These are phyloP conservation scores for Apamea sordens DNA, from an alignment of 2,888 invertebrate species.

Conservation along the genomic window DNA sequence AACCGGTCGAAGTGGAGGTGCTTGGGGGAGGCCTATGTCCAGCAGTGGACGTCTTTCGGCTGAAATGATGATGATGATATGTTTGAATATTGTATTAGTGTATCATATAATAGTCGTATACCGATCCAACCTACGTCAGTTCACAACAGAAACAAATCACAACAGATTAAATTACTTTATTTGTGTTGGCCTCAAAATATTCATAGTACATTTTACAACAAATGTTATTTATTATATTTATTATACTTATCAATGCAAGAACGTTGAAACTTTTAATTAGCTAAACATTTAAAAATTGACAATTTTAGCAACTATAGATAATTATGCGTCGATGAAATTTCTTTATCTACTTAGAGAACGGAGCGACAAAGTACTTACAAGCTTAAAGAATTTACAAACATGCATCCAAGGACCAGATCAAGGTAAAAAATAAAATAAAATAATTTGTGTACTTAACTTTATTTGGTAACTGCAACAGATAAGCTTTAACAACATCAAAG, in stretches of 20 bases:
- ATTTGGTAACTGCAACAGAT: slow-evolving; percentile 88
- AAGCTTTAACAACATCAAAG: slow-evolving; percentile 81
- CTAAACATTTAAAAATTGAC: slow-evolving; percentile 89
- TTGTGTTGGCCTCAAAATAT: slow-evolving; percentile 89
- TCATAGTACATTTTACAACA: slow-evolving; percentile 88
- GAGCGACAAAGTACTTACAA: slow-evolving; percentile 37
- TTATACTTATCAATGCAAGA: slow-evolving; percentile 85
- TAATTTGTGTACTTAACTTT: slow-evolving; percentile 83
- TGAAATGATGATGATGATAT: too few relatives aligned
- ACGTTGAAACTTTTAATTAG: slow-evolving; percentile 81
- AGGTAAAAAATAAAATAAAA: slow-evolving; percentile 75
- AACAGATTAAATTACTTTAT: slow-evolving; percentile 85
- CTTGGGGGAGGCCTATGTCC: too few relatives aligned
- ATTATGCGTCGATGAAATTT: slow-evolving; percentile 53
- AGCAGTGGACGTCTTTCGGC: too few relatives aligned
- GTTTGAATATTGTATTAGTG: background rate
- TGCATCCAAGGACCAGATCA: slow-evolving; percentile 48
- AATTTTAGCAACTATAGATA: slow-evolving; percentile 79
- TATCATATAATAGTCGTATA: background rate
- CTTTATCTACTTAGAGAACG: slow-evolving; percentile 44
- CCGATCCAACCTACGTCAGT: background rate
- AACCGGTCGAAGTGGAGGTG: too few relatives aligned
- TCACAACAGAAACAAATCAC: slow-evolving; percentile 74
- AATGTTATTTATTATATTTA: slow-evolving; percentile 83
- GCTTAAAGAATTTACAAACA: slow-evolving; percentile 49